Percentiles rank a stretch among this genome's conserved stretches.
Conservation (phyloP, 2,888 invertebrate species). For the Elegia similella region DNA sequence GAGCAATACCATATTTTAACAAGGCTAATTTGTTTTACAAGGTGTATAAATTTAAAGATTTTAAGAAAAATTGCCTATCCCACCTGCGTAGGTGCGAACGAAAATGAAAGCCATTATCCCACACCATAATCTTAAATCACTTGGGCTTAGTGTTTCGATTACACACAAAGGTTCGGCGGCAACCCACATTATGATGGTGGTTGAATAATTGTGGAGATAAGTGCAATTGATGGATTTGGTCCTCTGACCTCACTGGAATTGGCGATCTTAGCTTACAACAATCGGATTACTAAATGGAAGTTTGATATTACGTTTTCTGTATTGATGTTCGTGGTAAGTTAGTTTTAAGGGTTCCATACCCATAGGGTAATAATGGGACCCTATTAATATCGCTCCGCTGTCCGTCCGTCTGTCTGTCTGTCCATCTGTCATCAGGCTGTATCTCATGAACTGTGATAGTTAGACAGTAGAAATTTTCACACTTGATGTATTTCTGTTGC, state of each 20-base stretch:
- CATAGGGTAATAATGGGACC: too few species aligned
- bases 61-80: constrained; percentile 64
- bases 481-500: too few species aligned
- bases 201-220: constrained; percentile 79
- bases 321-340: not conserved
- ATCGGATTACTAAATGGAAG: not conserved
- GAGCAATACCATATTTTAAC: not conserved
- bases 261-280: not conserved
- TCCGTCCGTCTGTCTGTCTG: too few species aligned
- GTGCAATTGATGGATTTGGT: constrained; percentile 64
- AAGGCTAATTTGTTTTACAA: constrained; percentile 44
- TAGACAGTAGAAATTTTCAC: too few species aligned
- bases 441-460: too few species aligned
- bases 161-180: constrained; percentile 75
- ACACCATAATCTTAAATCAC: constrained; percentile 80
- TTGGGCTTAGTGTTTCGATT: constrained; percentile 79
- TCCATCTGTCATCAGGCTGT: too few species aligned
- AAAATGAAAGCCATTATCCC: constrained; percentile 77
- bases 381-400: too few species aligned
- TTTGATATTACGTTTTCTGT: not conserved
- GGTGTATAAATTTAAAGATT: constrained; percentile 60
- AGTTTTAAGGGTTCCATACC: too few species aligned
- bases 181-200: constrained; percentile 77
- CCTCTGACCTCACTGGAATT: constrained; percentile 26
- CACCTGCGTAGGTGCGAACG: constrained; percentile 68